These are phyloP conservation scores for Drosophila longiperda DNA, from an alignment of 2,888 invertebrate genomes.

Conservation along the genomic window DNA sequence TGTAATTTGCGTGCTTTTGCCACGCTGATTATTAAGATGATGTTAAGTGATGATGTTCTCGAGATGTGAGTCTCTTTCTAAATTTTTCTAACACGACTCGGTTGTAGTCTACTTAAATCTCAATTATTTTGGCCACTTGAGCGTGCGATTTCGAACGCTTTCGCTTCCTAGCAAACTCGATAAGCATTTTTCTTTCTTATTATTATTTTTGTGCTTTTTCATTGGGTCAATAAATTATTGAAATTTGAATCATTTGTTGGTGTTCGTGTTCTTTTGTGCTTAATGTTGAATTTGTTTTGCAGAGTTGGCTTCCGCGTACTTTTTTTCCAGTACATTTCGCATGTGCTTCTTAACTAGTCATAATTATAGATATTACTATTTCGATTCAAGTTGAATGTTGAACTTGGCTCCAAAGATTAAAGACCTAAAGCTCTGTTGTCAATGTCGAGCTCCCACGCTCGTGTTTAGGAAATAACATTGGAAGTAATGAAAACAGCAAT, in stretches of 20 bases:
- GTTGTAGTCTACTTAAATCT: slow-evolving; percentile 40
- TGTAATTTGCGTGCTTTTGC: background rate
- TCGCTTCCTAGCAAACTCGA: slow-evolving; percentile 58
- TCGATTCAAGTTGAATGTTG: slow-evolving; percentile 11
- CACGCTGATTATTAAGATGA: slow-evolving; percentile 17
- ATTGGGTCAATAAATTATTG: slow-evolving; percentile 54
- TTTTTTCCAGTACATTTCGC: slow-evolving; percentile 2
- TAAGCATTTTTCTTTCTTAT: slow-evolving; percentile 26
- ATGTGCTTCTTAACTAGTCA: slow-evolving; percentile 8
- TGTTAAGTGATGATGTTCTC: slow-evolving; percentile 28
- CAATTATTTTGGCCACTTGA: slow-evolving; percentile 55
- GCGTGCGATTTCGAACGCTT: slow-evolving; percentile 72
- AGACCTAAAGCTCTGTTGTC: slow-evolving; percentile 37
- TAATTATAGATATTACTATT: slow-evolving; percentile 28
- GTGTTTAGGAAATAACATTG: slow-evolving; percentile 31
- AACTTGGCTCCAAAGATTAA: slow-evolving; percentile 28
- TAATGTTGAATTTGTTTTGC: slow-evolving; percentile 22
- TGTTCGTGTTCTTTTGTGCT: slow-evolving; percentile 9
- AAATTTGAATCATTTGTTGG: slow-evolving; percentile 47
- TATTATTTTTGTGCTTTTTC: background rate
- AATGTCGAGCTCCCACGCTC: slow-evolving; percentile 74
- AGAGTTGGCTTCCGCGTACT: slow-evolving; percentile 49
- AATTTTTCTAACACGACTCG: slow-evolving; percentile 44
- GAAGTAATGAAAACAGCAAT: slow-evolving; percentile 12
- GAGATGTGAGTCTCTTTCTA: slow-evolving; percentile 29